Evolutionary conservation across 1,140 invertebrate species (phyloP), one percentile per base, ranked within the genome.

Genomic region (Diorhabda elongata): DNA sequence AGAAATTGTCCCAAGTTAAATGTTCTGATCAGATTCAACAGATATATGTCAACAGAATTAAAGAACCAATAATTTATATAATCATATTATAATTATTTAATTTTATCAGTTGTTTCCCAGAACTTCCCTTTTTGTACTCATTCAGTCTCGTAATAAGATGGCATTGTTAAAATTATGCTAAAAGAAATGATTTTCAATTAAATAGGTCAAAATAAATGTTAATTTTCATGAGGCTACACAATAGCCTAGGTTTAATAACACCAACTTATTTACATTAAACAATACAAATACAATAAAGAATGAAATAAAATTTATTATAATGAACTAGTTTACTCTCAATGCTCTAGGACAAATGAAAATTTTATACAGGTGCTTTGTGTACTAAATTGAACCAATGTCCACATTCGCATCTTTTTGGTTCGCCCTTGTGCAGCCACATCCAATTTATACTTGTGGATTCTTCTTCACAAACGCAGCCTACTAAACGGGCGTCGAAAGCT

Each of bases 391-490:
- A 99, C 95, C 95, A 99, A 81, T 97, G 88, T 56, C 97, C 97
- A 82, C 97, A 98, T 79, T 92, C 91, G 79, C 97, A 99, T 71
- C 97, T 90, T 76, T 93, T 92, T 52, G 94, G 89, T 73, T 90
- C 87, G 11, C 93, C 96, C 81, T 88, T 87, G 80, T 97, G 89
- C 73, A 99, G 81, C 91, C 94, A 96, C 91, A 98, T 96, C 92
- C 94, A 99, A 77, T 90, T 92, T 72, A 98, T 88, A 70, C 86
- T 84, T 67, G 90, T 89, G 26, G 93, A 87, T 79, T 98, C 96
- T 82, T 96, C 94, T 82, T 98, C 94, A 83, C 97, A 99, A 80
- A 98, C 87, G 83, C 97, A 99, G 65, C 97, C 97, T 77, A 99
- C 88, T 73, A 98, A 86, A 76, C 97, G 88, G 71, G 91, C 90